Evolutionary conservation across 2,113 vertebrate genomes (phyloP), one percentile per base, ranked within the genome.

Genomic region (Gambusia holbrooki): DNA sequence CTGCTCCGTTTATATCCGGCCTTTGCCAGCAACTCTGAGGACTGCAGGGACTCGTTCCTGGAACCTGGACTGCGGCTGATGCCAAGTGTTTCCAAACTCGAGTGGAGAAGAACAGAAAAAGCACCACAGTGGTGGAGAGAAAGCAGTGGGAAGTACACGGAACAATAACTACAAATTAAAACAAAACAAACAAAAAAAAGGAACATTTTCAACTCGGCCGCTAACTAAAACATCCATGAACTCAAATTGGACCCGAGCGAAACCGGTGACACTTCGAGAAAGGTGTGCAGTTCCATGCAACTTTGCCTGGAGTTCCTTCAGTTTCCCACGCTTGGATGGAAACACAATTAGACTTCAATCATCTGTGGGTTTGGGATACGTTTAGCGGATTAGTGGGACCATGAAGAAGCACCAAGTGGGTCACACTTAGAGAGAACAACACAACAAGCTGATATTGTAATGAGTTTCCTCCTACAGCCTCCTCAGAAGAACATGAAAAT

Each of bases 401-500:
- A 69, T 78, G 79, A 74, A 83, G 84, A 73, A 82, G 81, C 79
- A 81, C 35, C 67, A 66, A 78, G 83, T 29, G 42, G 84, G 80
- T 78, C 80, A 82, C 83, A 29, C 54, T 25, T 37, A 25, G 68
- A 51, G 80, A 68, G 71, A 70, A 51, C 76, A 67, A 67, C 48
- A 85, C 27, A 11, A 58, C 22, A 77, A 81, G 80, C 79, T 82
- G 37, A 63, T 65, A 72, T 76, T 42, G 73, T 5, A 35, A 48
- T 69, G 63, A 54, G 30, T 60, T 73, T 15, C 77, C 69, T 70
- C 66, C 77, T 63, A 66, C 14, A 60, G 73, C 69, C 71, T 35
- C 68, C 82, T 86, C 65, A 76, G 87, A 84, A 92, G 89, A 93
- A 93, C 79, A 88, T 90, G 87, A 89, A 91, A 90, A 86, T 62